These are phyloP conservation scores for Sebastes nivosus DNA, from an alignment of 2,797 vertebrate genomes.

Conservation along the genomic window DNA sequence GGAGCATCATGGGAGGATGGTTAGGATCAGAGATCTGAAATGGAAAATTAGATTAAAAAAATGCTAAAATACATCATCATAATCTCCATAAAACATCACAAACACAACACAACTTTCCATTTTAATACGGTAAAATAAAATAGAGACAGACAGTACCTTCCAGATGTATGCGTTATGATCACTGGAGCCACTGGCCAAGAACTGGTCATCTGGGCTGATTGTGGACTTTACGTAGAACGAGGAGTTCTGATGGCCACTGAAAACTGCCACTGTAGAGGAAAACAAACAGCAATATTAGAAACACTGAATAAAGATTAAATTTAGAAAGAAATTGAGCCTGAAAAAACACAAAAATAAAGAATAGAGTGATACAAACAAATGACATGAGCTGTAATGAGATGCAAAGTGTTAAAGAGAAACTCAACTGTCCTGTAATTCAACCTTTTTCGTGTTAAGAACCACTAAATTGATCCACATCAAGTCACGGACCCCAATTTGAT, in stretches of 20 bases:
- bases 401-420: neutral
- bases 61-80: neutral
- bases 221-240: slow-evolving; percentile 95
- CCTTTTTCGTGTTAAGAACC: too few relatives aligned
- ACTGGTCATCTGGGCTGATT: slow-evolving; percentile 93
- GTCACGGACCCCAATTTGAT: too few relatives aligned
- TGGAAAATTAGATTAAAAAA: neutral
- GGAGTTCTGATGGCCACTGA: slow-evolving; percentile 94
- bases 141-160: slow-evolving; percentile 83
- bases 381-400: neutral
- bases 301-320: neutral
- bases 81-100: neutral
- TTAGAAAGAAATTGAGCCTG: neutral
- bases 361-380: neutral
- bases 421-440: neutral
- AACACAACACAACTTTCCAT: neutral
- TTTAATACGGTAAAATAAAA: neutral
- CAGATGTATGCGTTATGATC: slow-evolving; percentile 92
- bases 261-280: slow-evolving; percentile 84
- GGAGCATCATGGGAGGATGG: slow-evolving; percentile 86
- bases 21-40: slow-evolving; percentile 89
- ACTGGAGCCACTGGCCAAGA: slow-evolving; percentile 94
- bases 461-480: too few relatives aligned
- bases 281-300: neutral
- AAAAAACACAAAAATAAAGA: neutral